Base-by-base conservation (phyloP, 2,888 invertebrate genomes). In the Eristalis arbustorum region DNA sequence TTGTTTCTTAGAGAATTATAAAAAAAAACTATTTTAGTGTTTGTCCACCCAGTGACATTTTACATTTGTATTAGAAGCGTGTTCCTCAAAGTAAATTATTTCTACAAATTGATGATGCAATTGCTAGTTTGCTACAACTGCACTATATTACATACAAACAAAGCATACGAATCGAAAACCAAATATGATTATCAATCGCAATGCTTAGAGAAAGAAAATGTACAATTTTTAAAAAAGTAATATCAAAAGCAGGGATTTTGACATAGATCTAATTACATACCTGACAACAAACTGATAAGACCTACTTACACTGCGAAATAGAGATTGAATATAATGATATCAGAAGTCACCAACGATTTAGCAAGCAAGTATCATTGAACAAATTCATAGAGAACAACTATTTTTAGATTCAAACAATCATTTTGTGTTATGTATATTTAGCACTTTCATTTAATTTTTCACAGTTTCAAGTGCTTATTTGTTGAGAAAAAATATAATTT, bases 31-130 rank as follows among this genome's bases (percentile, higher is more conserved):
- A 25, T 56, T 66, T 78, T 23, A 23, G 25, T 82, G 78, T 78
- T 73, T 62, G 75, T 83, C 61, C 42, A 57, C 28, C 49, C 71
- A 67, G 59, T 78, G 66, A 72, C 72, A 57, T 83, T 87, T 83
- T 83, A 87, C 74, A 59, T 72, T 82, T 74, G 83, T 87, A 75
- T 83, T 87, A 87, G 83, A 83, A 83, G 78, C 74, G 83, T 87
- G 87, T 79, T 87, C 71, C 83, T 87, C 31, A 8, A 31, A 31
- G 31, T 67, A 72, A 75, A 42, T 69, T 66, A 78, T 73, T 49
- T 71, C 71, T 63, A 25, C 61, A 69, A 80, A 68, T 42, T 57
- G 23, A 78, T 49, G n/a, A 18, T 49, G 49, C 18, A n/a, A 49
- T 49, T 63, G 72, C 37, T 64, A 22, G 25, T 34, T 67, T 34